Conservation (phyloP, 2,797 vertebrate genomes). For the Argya squamiceps region DNA sequence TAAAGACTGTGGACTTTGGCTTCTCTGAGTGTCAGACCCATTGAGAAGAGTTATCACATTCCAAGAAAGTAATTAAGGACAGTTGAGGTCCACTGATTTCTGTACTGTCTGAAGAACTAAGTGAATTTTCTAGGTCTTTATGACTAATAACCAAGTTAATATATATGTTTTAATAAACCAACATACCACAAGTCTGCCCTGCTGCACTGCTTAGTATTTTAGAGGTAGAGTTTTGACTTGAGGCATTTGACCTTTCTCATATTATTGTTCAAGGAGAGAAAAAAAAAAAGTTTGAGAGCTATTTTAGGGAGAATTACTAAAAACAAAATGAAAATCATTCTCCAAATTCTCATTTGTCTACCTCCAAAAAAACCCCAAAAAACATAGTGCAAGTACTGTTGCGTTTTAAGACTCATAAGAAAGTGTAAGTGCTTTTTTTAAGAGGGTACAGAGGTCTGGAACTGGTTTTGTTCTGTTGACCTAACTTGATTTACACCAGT, state of each 20-base stretch:
- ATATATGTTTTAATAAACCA: conserved; percentile 16
- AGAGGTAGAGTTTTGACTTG: background rate
- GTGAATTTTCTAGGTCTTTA: background rate
- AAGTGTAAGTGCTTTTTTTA: background rate
- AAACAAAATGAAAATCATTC: background rate
- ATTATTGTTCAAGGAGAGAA: background rate
- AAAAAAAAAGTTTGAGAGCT: background rate
- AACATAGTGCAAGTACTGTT: background rate
- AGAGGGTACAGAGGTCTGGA: background rate
- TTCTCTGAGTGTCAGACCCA: background rate
- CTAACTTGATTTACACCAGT: conserved; percentile 23
- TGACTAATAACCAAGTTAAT: conserved; percentile 3
- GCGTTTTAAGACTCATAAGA: background rate
- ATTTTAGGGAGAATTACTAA: background rate
- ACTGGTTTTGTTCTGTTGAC: conserved; percentile 14
- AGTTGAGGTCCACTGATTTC: conserved; percentile 18
- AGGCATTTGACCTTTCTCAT: background rate
- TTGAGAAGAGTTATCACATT: background rate
- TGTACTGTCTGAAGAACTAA: background rate
- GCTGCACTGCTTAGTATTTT: background rate
- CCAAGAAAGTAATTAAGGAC: conserved; percentile 10
- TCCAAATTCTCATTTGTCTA: background rate
- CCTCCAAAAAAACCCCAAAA: background rate
- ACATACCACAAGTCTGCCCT: background rate
- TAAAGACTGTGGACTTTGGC: background rate